phyloP scores from a whole-genome alignment of 2,797 vertebrate species.

The Tangara arthus region DNA sequence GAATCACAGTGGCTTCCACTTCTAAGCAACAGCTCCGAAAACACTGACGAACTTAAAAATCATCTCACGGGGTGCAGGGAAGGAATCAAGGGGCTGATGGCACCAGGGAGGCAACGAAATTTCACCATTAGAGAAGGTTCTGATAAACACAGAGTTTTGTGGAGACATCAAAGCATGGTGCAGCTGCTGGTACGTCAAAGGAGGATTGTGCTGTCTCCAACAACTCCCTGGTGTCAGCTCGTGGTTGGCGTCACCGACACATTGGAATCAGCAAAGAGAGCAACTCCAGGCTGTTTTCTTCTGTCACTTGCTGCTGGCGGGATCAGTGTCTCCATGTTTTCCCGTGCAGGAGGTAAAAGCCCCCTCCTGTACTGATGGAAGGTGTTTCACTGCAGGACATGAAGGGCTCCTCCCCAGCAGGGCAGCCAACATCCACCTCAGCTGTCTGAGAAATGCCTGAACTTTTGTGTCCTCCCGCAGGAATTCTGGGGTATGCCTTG shows the following conservation, averaged over 20 bases:
- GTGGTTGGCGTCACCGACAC: constrained; percentile 29
- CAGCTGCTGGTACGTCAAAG: constrained; percentile 48
- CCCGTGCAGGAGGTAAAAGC: background rate
- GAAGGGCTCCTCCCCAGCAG: constrained; percentile 13
- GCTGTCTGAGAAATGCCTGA: constrained; percentile 29
- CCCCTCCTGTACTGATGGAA: background rate
- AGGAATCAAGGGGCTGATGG: background rate
- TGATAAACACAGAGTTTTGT: background rate
- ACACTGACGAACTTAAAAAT: background rate
- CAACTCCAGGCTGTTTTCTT: background rate
- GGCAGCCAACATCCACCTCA: constrained; percentile 1
- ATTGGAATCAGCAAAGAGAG: background rate
- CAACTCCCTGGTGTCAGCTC: constrained; percentile 40
- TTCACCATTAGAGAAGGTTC: background rate
- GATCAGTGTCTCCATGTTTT: background rate
- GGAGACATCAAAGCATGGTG: constrained; percentile 12
- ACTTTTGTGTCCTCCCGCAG: constrained; percentile 34
- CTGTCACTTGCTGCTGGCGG: background rate
- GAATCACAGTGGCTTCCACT: background rate
- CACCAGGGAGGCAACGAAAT: background rate
- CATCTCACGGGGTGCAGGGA: background rate
- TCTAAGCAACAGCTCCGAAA: background rate
- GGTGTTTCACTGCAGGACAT: background rate
- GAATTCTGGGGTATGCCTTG: constrained; percentile 58
- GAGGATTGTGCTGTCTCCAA: constrained; percentile 20